These are phyloP conservation scores for Sphyrna mokarran DNA, from an alignment of 2,113 vertebrate genomes.

Conservation along the genomic window DNA sequence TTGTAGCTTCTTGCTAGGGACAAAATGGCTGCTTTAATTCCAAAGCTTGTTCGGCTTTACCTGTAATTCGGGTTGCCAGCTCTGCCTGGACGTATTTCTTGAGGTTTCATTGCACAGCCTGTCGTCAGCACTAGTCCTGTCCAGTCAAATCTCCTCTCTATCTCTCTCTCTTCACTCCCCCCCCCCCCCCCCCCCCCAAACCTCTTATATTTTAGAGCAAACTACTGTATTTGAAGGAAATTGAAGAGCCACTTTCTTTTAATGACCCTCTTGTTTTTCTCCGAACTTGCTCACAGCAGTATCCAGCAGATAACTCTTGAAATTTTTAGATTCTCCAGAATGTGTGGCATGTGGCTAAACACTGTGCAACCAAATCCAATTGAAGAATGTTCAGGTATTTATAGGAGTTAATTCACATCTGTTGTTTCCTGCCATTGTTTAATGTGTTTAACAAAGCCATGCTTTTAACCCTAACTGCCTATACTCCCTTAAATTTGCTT, in stretches of 20 bases:
- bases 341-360: background rate
- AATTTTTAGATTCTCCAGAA: background rate
- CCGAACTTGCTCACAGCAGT: background rate
- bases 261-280: background rate
- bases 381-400: background rate
- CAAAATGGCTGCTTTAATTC: background rate
- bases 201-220: background rate
- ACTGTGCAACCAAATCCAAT: background rate
- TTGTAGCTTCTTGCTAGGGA: background rate
- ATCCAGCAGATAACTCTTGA: background rate
- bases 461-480: background rate
- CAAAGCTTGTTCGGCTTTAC: background rate
- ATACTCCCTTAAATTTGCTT: background rate
- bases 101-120: background rate
- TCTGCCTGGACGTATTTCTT: background rate
- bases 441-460: background rate
- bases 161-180: too few relatives aligned
- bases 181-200: too few relatives aligned
- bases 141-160: background rate
- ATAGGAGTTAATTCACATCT: slow-evolving; percentile 21
- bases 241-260: background rate
- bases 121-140: background rate
- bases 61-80: background rate
- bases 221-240: background rate
- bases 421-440: background rate